Percentiles rank a stretch among this genome's conserved stretches.
Conservation (phyloP, 2,113 vertebrate species). For the Nothoprocta perdicaria region DNA sequence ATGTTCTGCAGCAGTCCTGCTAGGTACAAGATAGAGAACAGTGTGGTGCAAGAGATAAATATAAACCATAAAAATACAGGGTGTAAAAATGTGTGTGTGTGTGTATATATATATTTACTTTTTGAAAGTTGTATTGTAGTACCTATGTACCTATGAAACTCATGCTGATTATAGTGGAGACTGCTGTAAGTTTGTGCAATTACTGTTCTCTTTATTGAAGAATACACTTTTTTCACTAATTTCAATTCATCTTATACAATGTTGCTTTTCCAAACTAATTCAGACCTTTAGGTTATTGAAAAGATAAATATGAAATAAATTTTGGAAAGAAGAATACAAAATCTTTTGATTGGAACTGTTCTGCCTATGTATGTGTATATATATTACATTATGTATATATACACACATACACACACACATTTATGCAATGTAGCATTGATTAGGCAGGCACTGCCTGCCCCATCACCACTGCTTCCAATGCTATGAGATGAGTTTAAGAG, state of each 20-base stretch:
- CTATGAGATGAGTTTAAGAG: neutral
- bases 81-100: neutral
- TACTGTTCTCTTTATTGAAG: neutral
- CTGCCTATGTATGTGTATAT: too few species aligned
- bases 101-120: neutral
- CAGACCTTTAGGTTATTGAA: neutral
- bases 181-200: neutral
- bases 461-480: neutral
- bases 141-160: neutral
- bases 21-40: neutral
- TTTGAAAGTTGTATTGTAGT: neutral
- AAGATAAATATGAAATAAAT: neutral
- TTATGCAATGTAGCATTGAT: neutral
- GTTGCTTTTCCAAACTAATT: neutral
- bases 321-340: too few species aligned
- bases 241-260: neutral
- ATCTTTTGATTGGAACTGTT: too few species aligned
- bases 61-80: neutral
- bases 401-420: too few species aligned
- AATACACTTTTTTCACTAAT: neutral
- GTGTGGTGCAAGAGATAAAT: neutral
- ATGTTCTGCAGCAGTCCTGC: neutral
- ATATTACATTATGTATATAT: too few species aligned
- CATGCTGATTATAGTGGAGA: neutral
- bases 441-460: neutral